Percentiles rank a stretch among this genome's conserved stretches.
Evolutionary conservation across 92 coral and sea anemone genomes (phyloP).

Genomic region (Palythoa grandis): DNA sequence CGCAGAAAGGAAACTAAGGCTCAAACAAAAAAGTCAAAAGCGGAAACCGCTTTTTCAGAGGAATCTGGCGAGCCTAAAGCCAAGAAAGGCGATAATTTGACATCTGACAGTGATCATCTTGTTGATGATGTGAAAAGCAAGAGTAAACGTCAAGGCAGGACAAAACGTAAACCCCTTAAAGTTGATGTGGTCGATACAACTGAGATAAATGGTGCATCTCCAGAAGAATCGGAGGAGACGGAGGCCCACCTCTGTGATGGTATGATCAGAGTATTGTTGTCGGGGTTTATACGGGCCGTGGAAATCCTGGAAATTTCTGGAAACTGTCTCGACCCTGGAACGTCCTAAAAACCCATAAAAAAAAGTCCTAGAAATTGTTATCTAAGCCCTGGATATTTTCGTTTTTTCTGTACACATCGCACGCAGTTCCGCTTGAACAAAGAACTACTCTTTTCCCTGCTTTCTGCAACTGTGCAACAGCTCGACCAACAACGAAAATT

Average conservation of each 20-base stretch:
- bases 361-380: too few relatives aligned
- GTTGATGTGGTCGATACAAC: neutral
- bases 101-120: neutral
- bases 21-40: neutral
- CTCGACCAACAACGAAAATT: too few relatives aligned
- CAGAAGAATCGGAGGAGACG: neutral
- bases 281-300: neutral
- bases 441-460: too few relatives aligned
- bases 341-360: too few relatives aligned
- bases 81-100: neutral
- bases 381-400: too few relatives aligned
- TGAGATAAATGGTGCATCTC: neutral
- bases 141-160: neutral
- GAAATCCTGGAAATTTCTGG: neutral
- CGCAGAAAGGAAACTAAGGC: neutral
- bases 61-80: neutral
- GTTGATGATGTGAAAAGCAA: conserved; percentile 1
- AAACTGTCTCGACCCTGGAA: too few relatives aligned
- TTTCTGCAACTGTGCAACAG: too few relatives aligned
- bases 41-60: neutral
- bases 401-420: too few relatives aligned
- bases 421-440: too few relatives aligned
- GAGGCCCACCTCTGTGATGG: neutral
- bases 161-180: conserved; percentile 10
- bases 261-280: neutral